These are phyloP conservation scores for Notothenia coriiceps DNA, from an alignment of 2,113 vertebrate species.

Conservation along the genomic window DNA sequence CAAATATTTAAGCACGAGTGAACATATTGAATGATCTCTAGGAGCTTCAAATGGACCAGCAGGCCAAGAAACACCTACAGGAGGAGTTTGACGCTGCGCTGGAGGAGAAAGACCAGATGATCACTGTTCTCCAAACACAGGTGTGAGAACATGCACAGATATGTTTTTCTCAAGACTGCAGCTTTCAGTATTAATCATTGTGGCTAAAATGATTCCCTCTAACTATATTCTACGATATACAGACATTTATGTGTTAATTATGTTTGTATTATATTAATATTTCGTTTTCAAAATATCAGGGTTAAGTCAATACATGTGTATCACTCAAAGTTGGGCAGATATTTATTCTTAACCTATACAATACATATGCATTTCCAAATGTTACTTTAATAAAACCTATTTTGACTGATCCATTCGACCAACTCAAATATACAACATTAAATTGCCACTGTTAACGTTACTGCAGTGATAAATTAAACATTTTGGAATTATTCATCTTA, in stretches of 20 bases:
- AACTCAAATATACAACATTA: background rate
- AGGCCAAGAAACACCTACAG: slow-evolving; percentile 98
- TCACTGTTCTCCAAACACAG: slow-evolving; percentile 96
- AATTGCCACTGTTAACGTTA: background rate
- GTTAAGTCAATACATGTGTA: no score
- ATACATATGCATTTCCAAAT: no score
- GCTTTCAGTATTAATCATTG: background rate
- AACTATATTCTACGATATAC: no score
- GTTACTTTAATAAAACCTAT: background rate
- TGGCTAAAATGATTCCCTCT: no score
- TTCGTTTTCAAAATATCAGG: no score
- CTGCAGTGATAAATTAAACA: background rate
- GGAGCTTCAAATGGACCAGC: slow-evolving; percentile 99
- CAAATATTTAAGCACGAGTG: background rate
- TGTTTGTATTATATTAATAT: no score
- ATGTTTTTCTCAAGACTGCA: background rate
- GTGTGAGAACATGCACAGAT: slow-evolving; percentile 67
- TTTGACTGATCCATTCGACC: background rate
- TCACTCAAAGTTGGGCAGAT: background rate
- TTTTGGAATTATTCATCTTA: background rate
- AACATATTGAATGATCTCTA: slow-evolving; percentile 59
- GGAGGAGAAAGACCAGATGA: slow-evolving; percentile 97
- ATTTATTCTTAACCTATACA: background rate
- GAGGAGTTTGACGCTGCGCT: slow-evolving; percentile 96
- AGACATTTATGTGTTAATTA: no score